These are phyloP conservation scores for Criorhina ranunculi DNA, from an alignment of 2,888 invertebrate species.

Conservation along the genomic window DNA sequence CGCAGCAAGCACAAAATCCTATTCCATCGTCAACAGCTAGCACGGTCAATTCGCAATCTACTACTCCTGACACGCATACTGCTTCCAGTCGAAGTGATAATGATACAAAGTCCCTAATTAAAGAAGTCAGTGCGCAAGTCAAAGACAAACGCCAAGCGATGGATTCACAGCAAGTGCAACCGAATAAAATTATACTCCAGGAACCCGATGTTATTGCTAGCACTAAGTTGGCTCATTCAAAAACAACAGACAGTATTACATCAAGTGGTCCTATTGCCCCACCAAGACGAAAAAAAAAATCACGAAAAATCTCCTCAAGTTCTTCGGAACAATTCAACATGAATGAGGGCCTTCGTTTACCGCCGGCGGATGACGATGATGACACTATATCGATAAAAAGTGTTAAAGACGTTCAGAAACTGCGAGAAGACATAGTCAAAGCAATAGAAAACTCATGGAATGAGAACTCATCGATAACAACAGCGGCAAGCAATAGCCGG, in stretches of 20 bases:
- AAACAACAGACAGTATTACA: conserved; percentile 84
- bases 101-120: conserved; percentile 62
- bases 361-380: conserved; percentile 81
- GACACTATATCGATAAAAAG: conserved; percentile 83
- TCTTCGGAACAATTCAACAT: conserved; percentile 83
- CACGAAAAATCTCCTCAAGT: conserved; percentile 83
- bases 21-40: conserved; percentile 77
- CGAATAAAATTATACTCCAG: conserved; percentile 81
- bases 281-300: conserved; percentile 91
- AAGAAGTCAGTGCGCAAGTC: conserved; percentile 27
- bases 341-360: conserved; percentile 82
- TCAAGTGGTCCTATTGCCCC: conserved; percentile 89
- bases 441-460: conserved; percentile 93
- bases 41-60: conserved; percentile 74
- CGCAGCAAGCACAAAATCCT: conserved; percentile 80
- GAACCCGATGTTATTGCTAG: conserved; percentile 98
- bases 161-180: conserved; percentile 51
- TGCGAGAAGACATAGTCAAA: conserved; percentile 83
- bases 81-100: conserved; percentile 74
- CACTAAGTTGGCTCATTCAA: conserved; percentile 88
- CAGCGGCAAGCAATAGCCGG: conserved; percentile 80
- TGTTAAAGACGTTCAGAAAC: conserved; percentile 81
- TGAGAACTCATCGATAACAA: conserved; percentile 83
- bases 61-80: conserved; percentile 74
- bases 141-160: conserved; percentile 59